Percentiles rank a stretch among this genome's conserved stretches.
phyloP scores from a whole-genome alignment of 2,113 vertebrate species.

The Cinclus mexicanus region DNA sequence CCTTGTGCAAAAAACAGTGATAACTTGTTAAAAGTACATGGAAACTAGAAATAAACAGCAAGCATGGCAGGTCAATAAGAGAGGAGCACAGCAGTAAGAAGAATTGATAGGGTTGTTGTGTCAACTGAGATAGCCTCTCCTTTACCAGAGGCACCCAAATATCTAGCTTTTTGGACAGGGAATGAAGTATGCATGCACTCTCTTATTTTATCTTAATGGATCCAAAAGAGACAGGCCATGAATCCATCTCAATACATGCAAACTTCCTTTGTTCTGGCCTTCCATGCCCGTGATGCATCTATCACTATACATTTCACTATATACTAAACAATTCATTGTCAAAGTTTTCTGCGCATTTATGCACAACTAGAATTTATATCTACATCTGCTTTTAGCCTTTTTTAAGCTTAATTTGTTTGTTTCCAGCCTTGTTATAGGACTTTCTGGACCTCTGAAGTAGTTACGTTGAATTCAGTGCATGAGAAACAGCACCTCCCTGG shows the following conservation, averaged over 20 bases:
- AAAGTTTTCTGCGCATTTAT: background rate
- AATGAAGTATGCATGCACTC: background rate
- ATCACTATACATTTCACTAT: background rate
- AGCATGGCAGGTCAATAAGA: background rate
- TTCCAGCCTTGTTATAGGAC: background rate
- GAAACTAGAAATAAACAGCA: background rate
- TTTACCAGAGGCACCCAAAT: background rate
- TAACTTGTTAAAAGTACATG: background rate
- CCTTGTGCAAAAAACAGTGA: background rate
- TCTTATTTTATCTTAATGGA: background rate
- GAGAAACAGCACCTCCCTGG: background rate
- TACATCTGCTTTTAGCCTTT: background rate
- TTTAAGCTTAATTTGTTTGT: background rate
- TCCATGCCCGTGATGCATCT: background rate
- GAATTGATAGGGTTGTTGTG: background rate
- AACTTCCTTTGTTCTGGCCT: background rate
- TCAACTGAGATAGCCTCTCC: background rate
- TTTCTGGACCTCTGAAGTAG: background rate
- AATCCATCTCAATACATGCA: background rate
- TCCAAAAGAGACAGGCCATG: background rate
- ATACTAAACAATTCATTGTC: background rate
- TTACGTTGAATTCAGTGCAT: background rate
- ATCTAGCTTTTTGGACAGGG: background rate
- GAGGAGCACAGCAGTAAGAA: background rate
- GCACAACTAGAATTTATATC: background rate